Conservation (phyloP, 1,140 invertebrate genomes). For the Oppia nitens region DNA sequence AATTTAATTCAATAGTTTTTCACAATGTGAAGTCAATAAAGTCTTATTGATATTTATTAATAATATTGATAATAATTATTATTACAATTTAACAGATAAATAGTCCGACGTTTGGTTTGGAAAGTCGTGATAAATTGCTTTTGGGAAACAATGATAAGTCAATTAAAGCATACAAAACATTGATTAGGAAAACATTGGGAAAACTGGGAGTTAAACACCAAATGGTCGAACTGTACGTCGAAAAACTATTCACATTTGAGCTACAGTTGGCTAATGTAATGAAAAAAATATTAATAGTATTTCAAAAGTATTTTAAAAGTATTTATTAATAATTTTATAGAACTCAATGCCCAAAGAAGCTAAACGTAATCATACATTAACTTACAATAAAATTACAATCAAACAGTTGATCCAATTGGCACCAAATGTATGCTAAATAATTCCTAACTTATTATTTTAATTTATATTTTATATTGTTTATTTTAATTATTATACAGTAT, state of each 20-base stretch:
- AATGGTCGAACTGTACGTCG: neutral
- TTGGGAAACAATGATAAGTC: conserved; percentile 36
- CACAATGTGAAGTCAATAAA: too few relatives aligned
- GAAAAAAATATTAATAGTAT: too few relatives aligned
- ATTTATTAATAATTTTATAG: too few relatives aligned
- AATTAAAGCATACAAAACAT: conserved; percentile 31
- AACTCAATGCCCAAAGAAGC: conserved; percentile 15
- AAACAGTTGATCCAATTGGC: conserved; percentile 7
- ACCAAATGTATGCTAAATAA: conserved; percentile 26
- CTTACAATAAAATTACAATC: conserved; percentile 16
- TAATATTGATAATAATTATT: too few relatives aligned
- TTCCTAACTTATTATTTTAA: neutral
- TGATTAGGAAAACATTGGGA: conserved; percentile 24
- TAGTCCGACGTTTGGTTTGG: conserved; percentile 62
- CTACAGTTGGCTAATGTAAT: neutral
- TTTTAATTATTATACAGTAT: neutral
- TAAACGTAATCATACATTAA: conserved; percentile 12
- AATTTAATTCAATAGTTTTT: too few relatives aligned
- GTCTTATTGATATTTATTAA: too few relatives aligned
- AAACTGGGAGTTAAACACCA: neutral
- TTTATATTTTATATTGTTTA: neutral
- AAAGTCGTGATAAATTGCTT: conserved; percentile 56
- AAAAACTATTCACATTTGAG: neutral
- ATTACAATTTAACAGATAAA: conserved; percentile 69
- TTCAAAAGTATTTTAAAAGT: too few relatives aligned